Evolutionary conservation across 1,140 invertebrate species (phyloP), one percentile per base, ranked within the genome.

Genomic region (Conus ventricosus): DNA sequence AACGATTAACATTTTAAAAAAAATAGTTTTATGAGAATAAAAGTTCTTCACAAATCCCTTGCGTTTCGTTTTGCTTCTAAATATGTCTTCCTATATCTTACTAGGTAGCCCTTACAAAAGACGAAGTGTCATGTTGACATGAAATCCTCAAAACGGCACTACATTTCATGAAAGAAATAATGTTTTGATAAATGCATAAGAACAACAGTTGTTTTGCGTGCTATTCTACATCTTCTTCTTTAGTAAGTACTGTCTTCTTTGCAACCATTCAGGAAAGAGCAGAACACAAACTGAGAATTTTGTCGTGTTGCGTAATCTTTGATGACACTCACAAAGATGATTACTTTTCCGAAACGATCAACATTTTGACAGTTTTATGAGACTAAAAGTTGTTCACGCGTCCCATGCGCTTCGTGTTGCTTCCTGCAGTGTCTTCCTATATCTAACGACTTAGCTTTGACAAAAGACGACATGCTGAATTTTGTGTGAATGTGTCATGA

Each of bases 251-350:
- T 20, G 4, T 71, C 10, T 71, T 71, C 67, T 71, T 71, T 71
- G 67, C 67, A 71, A 71, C 20, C 67, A 71, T 71, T 71, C 10
- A 71, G 67, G 20, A 3, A 3, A 71, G 20, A 71, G 67, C 67
- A 71, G 67, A 71, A 71, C 67, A 71, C 67, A 20, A 71, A 71
- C 67, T 71, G 67, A 71, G 20, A 7, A 71, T 71, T 71, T 71
- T 71, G 67, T 71, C 67, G 67, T 71, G 67, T 71, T 71, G 67
- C 67, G 20, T 71, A 71, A 71, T 71, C 67, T 71, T 71, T 71
- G 20, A 23, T 71, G 67, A 10, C 67, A 71, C 67, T 71, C 67
- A 71, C 20, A 71, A 71, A 71, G 10, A 8, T 71, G 67, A 23
- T 71, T 71, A 71, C 67, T 13, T 71, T 71, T 71, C 67, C 67